A percentile compares a stretch with the other conserved stretches of the same genome.
Conservation (phyloP, 2,797 vertebrate species). For the Perodicticus potto region DNA sequence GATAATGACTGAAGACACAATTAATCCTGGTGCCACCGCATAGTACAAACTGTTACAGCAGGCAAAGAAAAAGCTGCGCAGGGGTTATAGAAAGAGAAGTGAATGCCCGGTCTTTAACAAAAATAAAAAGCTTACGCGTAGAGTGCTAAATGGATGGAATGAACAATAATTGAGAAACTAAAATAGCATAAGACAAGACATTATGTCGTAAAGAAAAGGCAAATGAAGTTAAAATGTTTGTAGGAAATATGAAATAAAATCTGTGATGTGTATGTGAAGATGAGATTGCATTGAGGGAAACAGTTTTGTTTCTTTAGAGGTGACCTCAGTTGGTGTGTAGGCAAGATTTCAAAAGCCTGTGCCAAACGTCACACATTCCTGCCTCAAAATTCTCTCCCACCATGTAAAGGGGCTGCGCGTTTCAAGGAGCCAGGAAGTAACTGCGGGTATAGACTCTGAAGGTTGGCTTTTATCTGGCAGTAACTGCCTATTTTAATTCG, state of each 20-base stretch:
- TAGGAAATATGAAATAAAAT: constrained; percentile 68
- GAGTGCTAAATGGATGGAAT: constrained; percentile 60
- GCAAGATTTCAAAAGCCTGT: background rate
- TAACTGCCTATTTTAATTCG: background rate
- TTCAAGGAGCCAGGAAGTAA: background rate
- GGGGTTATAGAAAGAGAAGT: constrained; percentile 83
- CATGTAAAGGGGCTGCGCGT: accelerated
- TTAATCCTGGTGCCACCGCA: constrained; percentile 82
- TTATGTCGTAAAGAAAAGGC: constrained; percentile 61
- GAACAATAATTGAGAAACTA: constrained; percentile 72
- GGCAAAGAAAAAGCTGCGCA: constrained; percentile 81
- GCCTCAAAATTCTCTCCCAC: background rate
- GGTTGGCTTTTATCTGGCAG: background rate
- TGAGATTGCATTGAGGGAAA: constrained; percentile 71
- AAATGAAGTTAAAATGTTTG: constrained; percentile 62
- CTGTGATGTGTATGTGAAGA: constrained; percentile 65
- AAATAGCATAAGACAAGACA: constrained; percentile 75
- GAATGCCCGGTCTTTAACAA: constrained; percentile 60
- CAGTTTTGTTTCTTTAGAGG: constrained; percentile 50
- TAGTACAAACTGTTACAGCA: constrained; percentile 82
- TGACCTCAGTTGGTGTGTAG: constrained; percentile 57
- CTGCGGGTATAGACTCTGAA: background rate
- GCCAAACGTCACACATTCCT: background rate
- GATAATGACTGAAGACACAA: constrained; percentile 87
- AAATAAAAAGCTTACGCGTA: constrained; percentile 9